phyloP scores from a whole-genome alignment of 2,888 invertebrate species.

The Scrobipalpa atriplicella region DNA sequence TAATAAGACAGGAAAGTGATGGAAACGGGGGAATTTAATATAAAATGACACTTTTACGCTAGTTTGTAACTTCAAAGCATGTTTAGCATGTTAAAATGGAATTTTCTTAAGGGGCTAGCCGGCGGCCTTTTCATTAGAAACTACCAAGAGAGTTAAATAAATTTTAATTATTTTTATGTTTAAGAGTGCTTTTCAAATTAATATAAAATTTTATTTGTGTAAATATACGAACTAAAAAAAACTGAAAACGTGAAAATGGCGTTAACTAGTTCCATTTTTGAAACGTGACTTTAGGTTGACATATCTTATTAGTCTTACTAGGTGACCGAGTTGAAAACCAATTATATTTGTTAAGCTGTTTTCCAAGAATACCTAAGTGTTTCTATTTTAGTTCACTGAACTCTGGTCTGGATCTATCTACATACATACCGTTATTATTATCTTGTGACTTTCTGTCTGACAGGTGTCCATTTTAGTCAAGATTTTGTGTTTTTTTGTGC shows the following conservation, averaged over 20 bases:
- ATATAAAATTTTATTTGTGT: too few species aligned
- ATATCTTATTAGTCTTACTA: slow-evolving; percentile 4
- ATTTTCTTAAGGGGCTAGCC: too few species aligned
- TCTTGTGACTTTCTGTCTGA: too few species aligned
- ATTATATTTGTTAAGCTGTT: background rate
- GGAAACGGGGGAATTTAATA: slow-evolving; percentile 8
- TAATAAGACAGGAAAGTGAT: slow-evolving; percentile 8
- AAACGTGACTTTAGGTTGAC: background rate
- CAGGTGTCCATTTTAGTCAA: too few species aligned
- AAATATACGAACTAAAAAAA: too few species aligned
- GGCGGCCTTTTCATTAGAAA: background rate
- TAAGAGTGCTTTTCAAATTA: too few species aligned
- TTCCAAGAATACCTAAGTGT: background rate
- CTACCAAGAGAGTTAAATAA: background rate
- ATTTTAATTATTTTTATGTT: too few species aligned
- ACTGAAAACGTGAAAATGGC: background rate
- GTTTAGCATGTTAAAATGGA: background rate
- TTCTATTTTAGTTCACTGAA: slow-evolving; percentile 1
- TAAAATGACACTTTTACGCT: slow-evolving; percentile 9
- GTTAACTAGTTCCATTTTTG: background rate
- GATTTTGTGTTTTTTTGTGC: too few species aligned
- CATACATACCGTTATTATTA: too few species aligned
- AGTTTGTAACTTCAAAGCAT: background rate
- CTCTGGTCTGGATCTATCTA: too few species aligned
- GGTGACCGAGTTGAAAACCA: slow-evolving; percentile 6